Base-by-base conservation (phyloP, 2,888 invertebrate species). In the Trichogramma evanescens region DNA sequence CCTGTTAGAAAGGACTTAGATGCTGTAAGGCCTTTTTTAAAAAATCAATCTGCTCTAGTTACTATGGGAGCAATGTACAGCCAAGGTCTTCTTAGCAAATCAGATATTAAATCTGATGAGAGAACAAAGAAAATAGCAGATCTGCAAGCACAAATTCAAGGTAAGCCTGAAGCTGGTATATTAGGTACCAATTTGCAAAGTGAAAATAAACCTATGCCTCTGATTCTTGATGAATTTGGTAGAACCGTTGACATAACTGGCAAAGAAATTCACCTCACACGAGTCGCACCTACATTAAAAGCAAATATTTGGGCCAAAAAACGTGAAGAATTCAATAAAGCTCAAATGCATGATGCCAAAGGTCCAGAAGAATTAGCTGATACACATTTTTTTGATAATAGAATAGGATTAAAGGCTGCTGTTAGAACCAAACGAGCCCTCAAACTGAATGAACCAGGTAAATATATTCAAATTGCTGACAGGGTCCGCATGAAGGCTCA, bases 391-490 rank as follows among this genome's bases (percentile, higher is more conserved):
- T 87, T 88, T 71, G 96, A 96, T 80, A 83, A 85, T 48, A 82
- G 96, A 62, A 88, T 96, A 59, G 64, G 85, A 0, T 79, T 82
- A 4, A 88, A 89, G 70, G 83, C 89, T 0, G 83, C 88, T 0
- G 73, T 82, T 8, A 80, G 94, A 5, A 83, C 80, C 8, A 89
- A 89, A 70, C 80, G 95, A 50, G 86, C 88, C 0, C 84, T 99
- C 65, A 86, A 92, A 58, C 99, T 99, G 79, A 94, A 96, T 74
- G 97, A 97, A 75, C 93, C 93, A 0, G 99, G 99, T 44, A 95
- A 95, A 79, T 98, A 95, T 79, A 88, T 91, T 71, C 92, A 93
- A 77, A 81, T 94, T 74, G 97, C 95, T 0, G 91, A 94, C 71
- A 81, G 93, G 64, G 83, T 97, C 71, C 80, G 95, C 63, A 91